These are phyloP conservation scores for Linepithema humile DNA, from an alignment of 1,140 invertebrate species.

Conservation along the genomic window DNA sequence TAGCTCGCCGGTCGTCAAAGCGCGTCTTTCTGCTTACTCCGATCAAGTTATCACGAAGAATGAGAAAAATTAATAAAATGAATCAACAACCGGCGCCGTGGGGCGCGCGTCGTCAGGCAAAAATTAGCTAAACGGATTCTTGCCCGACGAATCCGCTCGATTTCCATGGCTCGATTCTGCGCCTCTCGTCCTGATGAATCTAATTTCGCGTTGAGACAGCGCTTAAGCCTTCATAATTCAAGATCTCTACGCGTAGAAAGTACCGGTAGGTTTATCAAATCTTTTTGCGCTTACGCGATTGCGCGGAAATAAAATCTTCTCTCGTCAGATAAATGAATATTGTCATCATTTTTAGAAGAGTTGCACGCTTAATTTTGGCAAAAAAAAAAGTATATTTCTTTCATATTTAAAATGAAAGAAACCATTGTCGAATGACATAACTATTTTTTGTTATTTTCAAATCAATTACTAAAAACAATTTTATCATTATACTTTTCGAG, in stretches of 20 bases:
- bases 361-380: not conserved
- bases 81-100: conserved; percentile 69
- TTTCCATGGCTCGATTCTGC: conserved; percentile 39
- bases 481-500: not conserved
- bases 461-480: not conserved
- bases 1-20: conserved; percentile 63
- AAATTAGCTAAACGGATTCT: conserved; percentile 74
- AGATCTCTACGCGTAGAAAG: conserved; percentile 16
- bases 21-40: conserved; percentile 58
- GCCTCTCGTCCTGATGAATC: conserved; percentile 16
- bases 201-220: conserved; percentile 58
- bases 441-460: not conserved
- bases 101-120: conserved; percentile 41
- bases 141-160: conserved; percentile 53
- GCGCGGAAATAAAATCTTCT: not conserved
- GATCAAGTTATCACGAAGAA: conserved; percentile 74
- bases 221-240: conserved; percentile 45
- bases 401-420: not conserved
- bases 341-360: not conserved
- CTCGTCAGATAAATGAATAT: not conserved
- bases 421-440: not conserved
- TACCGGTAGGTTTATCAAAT: not conserved
- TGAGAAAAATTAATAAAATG: conserved; percentile 77
- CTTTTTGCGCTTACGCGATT: not conserved
- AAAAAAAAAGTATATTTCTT: not conserved